Base-by-base conservation (phyloP, 2,888 invertebrate species). In the Caenorhabditis drosophilae region DNA sequence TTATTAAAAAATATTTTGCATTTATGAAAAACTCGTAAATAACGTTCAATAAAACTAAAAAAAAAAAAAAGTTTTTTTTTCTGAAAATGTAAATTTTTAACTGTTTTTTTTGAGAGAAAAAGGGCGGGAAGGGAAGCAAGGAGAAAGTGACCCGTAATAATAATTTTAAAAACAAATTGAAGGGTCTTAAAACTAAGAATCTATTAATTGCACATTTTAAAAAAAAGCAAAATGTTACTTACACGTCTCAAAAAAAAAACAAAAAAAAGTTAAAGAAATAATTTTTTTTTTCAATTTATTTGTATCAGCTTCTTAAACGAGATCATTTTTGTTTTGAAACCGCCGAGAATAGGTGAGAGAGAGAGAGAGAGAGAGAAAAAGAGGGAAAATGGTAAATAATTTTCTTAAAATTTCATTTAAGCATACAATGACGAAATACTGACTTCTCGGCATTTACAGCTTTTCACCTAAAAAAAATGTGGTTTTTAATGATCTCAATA, bases 1-100 rank as follows among this genome's bases (percentile, higher is more conserved):
- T n/a, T n/a, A n/a, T n/a, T n/a, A n/a, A n/a, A n/a, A n/a, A n/a
- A 54, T 66, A 70, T 67, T 70, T 70, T 70, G 70, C 70, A 70
- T 67, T 70, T 61, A 45, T 56, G 53, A 66, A 48, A 67, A 53
- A 66, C 70, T 70, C 70, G 70, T 70, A 70, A 56, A 60, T 38
- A 40, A 41, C 51, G 27, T 50, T 36, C 25, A 50, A 46, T 52
- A 56, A 46, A 51, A 61, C 41, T 51, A 52, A 38, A 54, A 45
- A 27, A 45, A 40, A 22, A 58, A 51, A 31, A 47, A 22, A 36
- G 36, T n/a, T n/a, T n/a, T n/a, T n/a, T n/a, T n/a, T n/a, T n/a
- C n/a, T n/a, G n/a, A n/a, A n/a, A n/a, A n/a, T n/a, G n/a, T n/a
- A n/a, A n/a, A n/a, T n/a, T n/a, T n/a, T n/a, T n/a, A n/a, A n/a